A percentile compares a stretch with the other conserved stretches of the same genome.
Conservation (phyloP, 2,797 vertebrate genomes). For the Darevskia nairensis region DNA sequence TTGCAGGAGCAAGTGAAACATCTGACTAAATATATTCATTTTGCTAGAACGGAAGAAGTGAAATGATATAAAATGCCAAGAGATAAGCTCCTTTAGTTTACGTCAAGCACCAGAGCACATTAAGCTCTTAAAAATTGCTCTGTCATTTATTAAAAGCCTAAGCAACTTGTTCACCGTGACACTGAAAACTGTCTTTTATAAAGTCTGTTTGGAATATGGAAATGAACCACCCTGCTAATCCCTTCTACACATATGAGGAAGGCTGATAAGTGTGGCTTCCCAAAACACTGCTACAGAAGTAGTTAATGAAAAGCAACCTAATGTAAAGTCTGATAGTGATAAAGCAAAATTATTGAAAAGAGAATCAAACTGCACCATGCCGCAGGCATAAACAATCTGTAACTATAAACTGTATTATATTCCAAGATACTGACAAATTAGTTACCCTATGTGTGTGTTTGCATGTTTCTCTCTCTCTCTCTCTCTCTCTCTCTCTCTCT, state of each 20-base stretch:
- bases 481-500: neutral
- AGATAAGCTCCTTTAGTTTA: conserved; percentile 56
- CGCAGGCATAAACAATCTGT: neutral
- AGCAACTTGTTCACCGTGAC: conserved; percentile 60
- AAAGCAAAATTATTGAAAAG: conserved; percentile 31
- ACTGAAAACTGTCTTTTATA: conserved; percentile 43
- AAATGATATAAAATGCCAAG: conserved; percentile 51
- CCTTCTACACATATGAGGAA: conserved; percentile 1
- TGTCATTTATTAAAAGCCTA: conserved; percentile 50
- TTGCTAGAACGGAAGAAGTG: conserved; percentile 36
- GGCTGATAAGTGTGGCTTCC: conserved; percentile 41
- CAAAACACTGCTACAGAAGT: conserved; percentile 32
- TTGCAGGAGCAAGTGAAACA: conserved; percentile 23
- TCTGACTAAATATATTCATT: conserved; percentile 44
- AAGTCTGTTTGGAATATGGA: conserved; percentile 47
- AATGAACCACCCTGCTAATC: conserved; percentile 46
- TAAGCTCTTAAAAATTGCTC: conserved; percentile 62
- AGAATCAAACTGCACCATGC: neutral
- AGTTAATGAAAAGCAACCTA: conserved; percentile 33
- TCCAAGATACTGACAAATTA: neutral
- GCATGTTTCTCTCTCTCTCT: too few species aligned
- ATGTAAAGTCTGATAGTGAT: conserved; percentile 8
- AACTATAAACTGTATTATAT: neutral
- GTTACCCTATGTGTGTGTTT: neutral
- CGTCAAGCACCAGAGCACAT: conserved; percentile 30